These are phyloP conservation scores for Bubo bubo DNA, from an alignment of 2,113 vertebrate genomes.

Conservation along the genomic window DNA sequence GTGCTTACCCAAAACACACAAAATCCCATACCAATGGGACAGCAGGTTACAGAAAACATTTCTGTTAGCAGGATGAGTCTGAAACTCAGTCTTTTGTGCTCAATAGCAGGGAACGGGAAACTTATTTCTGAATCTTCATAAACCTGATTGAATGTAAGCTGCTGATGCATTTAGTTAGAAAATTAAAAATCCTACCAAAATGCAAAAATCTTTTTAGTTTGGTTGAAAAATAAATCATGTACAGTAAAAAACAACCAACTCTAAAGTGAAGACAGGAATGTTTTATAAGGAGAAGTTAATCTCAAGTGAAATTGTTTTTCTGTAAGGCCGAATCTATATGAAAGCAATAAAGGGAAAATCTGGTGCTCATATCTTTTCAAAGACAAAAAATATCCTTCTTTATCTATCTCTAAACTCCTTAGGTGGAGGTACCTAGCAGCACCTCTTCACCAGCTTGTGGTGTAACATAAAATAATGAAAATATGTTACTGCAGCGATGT, in stretches of 20 bases:
- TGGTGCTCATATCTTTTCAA: neutral
- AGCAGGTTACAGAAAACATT: neutral
- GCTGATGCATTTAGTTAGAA: neutral
- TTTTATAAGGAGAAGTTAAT: neutral
- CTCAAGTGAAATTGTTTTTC: neutral
- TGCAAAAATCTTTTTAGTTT: neutral
- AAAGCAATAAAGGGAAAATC: neutral
- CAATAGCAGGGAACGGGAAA: neutral
- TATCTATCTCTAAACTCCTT: neutral
- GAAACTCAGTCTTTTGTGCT: neutral
- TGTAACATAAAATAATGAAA: neutral
- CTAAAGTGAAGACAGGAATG: neutral
- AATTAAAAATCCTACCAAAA: neutral
- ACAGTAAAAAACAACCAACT: neutral
- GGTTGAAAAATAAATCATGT: neutral
- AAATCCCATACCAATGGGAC: neutral
- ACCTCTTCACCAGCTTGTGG: neutral
- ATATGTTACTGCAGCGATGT: fast-evolving
- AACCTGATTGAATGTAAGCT: neutral
- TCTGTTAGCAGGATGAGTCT: neutral
- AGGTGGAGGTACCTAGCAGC: neutral
- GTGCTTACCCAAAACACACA: neutral
- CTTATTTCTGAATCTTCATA: neutral
- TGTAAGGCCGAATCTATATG: neutral
- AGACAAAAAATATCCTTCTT: neutral